Evolutionary conservation across 2,113 vertebrate genomes (phyloP).

Genomic region (Poecilia latipinna): DNA sequence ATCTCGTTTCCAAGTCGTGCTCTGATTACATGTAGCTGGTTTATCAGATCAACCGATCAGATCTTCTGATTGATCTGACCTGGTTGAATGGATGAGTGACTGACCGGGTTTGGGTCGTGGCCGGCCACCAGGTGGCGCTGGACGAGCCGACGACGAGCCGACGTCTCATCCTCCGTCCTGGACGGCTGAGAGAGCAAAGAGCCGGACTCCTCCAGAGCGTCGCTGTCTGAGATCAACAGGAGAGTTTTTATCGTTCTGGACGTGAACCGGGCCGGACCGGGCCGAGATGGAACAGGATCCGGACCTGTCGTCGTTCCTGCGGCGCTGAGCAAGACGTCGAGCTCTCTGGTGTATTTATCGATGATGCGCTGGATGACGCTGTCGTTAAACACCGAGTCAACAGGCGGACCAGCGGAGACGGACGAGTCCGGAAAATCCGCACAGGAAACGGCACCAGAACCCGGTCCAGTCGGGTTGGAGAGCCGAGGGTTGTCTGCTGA

Average conservation of each 20-base stretch:
- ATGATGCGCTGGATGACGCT: slow-evolving; percentile 72
- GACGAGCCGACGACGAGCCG: slow-evolving; percentile 46
- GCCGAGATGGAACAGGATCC: neutral
- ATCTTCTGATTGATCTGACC: no score
- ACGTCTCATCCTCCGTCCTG: neutral
- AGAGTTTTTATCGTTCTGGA: no score
- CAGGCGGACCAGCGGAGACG: neutral
- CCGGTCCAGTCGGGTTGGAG: neutral
- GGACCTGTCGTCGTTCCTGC: slow-evolving; percentile 68
- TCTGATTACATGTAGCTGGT: no score
- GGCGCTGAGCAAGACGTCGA: slow-evolving; percentile 63
- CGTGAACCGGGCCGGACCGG: no score
- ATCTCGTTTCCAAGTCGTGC: no score
- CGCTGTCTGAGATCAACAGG: slow-evolving; percentile 35
- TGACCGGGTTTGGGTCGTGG: slow-evolving; percentile 24
- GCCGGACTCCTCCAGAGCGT: slow-evolving; percentile 42
- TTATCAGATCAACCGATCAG: no score
- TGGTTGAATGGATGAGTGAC: slow-evolving; percentile 8
- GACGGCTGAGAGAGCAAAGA: slow-evolving; percentile 45
- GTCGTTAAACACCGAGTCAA: slow-evolving; percentile 30
- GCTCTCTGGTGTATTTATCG: slow-evolving; percentile 72
- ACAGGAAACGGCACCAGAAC: neutral
- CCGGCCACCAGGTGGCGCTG: neutral
- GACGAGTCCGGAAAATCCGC: slow-evolving; percentile 11
- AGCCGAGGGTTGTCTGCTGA: slow-evolving; percentile 67